Evolutionary conservation across 1,140 invertebrate genomes (phyloP).

Genomic region (Brachionus rotundiformis): DNA sequence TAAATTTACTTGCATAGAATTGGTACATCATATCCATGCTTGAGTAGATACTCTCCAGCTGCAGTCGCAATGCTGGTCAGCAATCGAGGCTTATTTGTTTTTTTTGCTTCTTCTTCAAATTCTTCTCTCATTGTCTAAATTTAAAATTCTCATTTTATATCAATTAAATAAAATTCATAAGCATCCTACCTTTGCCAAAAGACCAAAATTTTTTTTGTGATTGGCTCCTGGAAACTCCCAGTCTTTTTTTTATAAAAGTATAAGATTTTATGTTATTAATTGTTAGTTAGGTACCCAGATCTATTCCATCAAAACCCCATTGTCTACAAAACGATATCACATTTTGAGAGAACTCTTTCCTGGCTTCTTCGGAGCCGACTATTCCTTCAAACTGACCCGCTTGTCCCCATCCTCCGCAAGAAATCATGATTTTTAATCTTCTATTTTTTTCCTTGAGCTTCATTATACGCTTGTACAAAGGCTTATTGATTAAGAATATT

Average conservation of each 20-base stretch:
- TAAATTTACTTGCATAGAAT: constrained; percentile 66
- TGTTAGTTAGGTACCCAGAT: too few species aligned
- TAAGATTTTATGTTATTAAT: too few species aligned
- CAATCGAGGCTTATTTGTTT: constrained; percentile 58
- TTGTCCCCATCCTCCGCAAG: constrained; percentile 77
- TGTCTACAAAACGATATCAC: constrained; percentile 46
- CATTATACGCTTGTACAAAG: constrained; percentile 56
- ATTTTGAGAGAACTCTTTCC: constrained; percentile 23
- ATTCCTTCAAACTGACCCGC: constrained; percentile 45
- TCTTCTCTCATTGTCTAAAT: constrained; percentile 71
- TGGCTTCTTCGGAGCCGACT: constrained; percentile 1
- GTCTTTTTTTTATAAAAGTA: too few species aligned
- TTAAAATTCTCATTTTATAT: neutral
- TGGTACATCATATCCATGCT: constrained; percentile 67
- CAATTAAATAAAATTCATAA: neutral
- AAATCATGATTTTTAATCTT: constrained; percentile 74
- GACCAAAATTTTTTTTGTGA: constrained; percentile 47
- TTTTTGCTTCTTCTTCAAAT: constrained; percentile 68
- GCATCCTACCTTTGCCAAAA: constrained; percentile 45
- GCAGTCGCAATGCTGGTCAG: constrained; percentile 68
- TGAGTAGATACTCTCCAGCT: constrained; percentile 65
- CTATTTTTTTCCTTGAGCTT: constrained; percentile 73
- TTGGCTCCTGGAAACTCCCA: constrained; percentile 47
- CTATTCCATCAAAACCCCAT: constrained; percentile 52
- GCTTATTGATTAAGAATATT: neutral